Percentiles rank a stretch among this genome's conserved stretches.
phyloP scores from a whole-genome alignment of 2,888 invertebrate genomes.

The Altica lythri region DNA sequence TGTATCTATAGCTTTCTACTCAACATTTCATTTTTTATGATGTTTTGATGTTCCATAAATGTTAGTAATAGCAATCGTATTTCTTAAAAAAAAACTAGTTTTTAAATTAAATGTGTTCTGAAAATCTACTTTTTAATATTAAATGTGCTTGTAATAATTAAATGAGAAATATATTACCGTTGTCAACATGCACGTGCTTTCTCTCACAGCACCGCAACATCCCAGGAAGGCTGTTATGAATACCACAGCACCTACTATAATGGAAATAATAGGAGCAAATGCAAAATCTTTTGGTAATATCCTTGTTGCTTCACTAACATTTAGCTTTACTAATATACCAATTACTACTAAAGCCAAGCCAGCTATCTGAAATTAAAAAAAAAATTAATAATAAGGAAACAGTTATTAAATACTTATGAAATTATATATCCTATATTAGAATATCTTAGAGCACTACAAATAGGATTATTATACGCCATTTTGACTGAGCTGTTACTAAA shows the following conservation, averaged over 20 bases:
- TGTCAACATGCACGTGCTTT: conserved; percentile 56
- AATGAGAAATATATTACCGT: conserved; percentile 46
- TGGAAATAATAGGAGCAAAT: conserved; percentile 67
- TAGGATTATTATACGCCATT: too few species aligned
- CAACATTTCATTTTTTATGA: too few species aligned
- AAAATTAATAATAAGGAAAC: conserved; percentile 13
- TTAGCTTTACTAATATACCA: conserved; percentile 68
- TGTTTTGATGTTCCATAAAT: too few species aligned
- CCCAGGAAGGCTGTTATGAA: conserved; percentile 58
- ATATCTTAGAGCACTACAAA: too few species aligned
- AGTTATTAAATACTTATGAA: too few species aligned
- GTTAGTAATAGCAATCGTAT: too few species aligned
- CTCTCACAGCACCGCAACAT: conserved; percentile 57
- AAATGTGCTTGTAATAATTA: neutral
- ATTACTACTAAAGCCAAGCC: conserved; percentile 71
- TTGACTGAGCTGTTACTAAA: too few species aligned
- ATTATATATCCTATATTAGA: too few species aligned
- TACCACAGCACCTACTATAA: conserved; percentile 71
- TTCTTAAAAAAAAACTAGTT: too few species aligned
- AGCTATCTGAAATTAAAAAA: conserved; percentile 67
- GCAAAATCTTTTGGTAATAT: conserved; percentile 52
- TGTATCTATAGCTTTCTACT: too few species aligned
- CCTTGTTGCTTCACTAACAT: conserved; percentile 57
- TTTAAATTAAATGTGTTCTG: too few species aligned
- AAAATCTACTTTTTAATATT: too few species aligned